Evolutionary conservation across 2,797 vertebrate genomes (phyloP).

Genomic region (Leptoclinus maculatus): DNA sequence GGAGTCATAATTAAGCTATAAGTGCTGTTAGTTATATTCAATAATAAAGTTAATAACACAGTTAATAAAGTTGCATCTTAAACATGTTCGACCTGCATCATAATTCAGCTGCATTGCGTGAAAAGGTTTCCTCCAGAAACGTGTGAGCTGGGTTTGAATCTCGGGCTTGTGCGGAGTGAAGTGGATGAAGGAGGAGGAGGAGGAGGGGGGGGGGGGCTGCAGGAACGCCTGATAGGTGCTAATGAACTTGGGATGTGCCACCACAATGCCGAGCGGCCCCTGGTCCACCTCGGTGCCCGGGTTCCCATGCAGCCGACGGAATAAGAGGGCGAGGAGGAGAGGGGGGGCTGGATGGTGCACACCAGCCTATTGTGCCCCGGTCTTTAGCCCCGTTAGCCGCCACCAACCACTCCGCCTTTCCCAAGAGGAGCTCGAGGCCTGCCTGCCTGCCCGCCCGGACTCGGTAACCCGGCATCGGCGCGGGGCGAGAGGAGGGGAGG

Average conservation of each 20-base stretch:
- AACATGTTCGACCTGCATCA: neutral
- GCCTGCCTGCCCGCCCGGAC: conserved; percentile 68
- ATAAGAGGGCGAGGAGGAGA: conserved; percentile 30
- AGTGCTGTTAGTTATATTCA: neutral
- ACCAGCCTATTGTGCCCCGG: conserved; percentile 76
- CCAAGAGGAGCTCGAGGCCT: conserved; percentile 72
- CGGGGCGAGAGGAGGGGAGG: conserved; percentile 60
- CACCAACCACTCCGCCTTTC: conserved; percentile 75
- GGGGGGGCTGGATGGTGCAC: conserved; percentile 54
- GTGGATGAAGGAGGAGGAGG: neutral
- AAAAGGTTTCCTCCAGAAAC: neutral
- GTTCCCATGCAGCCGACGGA: conserved; percentile 85
- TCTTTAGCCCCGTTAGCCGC: conserved; percentile 83
- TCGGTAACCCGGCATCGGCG: conserved; percentile 79
- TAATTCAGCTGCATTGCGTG: neutral
- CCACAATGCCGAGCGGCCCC: conserved; percentile 84
- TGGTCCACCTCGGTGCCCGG: conserved; percentile 82
- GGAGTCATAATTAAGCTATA: neutral
- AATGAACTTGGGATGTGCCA: conserved; percentile 90
- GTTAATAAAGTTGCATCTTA: neutral
- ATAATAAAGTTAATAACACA: neutral
- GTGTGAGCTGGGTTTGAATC: neutral
- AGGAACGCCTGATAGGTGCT: conserved; percentile 79
- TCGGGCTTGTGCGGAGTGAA: conserved; percentile 8
- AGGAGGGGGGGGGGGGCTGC: conserved; percentile 15